These are phyloP conservation scores for Caenorhabditis briggsae DNA, from an alignment of 1,140 invertebrate genomes.

Conservation along the genomic window DNA sequence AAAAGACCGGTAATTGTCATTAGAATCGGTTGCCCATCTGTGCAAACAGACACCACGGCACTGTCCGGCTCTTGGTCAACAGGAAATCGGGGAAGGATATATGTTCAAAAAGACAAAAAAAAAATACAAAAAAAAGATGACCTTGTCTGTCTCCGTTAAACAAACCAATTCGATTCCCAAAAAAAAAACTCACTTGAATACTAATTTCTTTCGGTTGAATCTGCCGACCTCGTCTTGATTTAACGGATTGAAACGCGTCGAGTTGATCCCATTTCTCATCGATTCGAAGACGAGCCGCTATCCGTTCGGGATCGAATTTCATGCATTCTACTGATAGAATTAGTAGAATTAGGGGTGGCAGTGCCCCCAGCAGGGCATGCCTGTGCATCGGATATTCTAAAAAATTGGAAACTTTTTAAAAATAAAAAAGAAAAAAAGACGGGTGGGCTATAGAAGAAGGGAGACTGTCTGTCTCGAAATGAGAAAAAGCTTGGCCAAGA, in stretches of 20 bases:
- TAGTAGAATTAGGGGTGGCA: slow-evolving; percentile 81
- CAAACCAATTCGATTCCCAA: background rate
- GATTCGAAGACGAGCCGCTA: slow-evolving; percentile 73
- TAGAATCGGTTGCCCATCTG: slow-evolving; percentile 18
- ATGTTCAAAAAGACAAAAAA: background rate
- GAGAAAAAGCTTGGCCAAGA: background rate
- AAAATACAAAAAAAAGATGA: slow-evolving; percentile 8
- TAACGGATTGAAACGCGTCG: slow-evolving; percentile 43
- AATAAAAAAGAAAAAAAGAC: background rate
- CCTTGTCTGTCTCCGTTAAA: background rate
- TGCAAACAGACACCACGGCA: slow-evolving; percentile 48
- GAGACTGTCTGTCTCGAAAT: background rate
- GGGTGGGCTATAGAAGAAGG: background rate
- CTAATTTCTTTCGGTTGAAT: slow-evolving; percentile 75
- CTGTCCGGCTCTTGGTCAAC: slow-evolving; percentile 44
- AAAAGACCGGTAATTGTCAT: slow-evolving; percentile 22
- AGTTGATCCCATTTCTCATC: slow-evolving; percentile 62
- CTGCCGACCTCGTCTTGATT: slow-evolving; percentile 58
- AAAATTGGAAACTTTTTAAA: slow-evolving; percentile 13
- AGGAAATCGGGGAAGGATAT: background rate
- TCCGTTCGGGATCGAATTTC: slow-evolving; percentile 74
- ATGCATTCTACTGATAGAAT: slow-evolving; percentile 60
- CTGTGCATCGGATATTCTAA: slow-evolving; percentile 1
- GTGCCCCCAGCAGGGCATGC: slow-evolving; percentile 38
- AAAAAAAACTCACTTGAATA: slow-evolving; percentile 70